Conservation (phyloP, 2,113 vertebrate genomes). For the Clarias gariepinus region DNA sequence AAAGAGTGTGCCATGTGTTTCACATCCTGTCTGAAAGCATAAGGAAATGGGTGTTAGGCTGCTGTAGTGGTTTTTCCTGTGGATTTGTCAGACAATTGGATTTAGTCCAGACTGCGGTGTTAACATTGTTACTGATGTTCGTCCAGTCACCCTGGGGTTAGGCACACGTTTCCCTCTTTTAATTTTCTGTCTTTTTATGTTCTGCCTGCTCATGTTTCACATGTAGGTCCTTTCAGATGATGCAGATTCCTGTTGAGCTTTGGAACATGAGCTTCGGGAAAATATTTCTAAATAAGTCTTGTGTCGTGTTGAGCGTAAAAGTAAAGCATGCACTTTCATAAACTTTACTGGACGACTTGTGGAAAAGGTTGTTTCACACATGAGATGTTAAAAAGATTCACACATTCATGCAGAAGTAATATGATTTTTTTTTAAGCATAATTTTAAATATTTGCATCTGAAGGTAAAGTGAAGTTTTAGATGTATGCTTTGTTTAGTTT, state of each 20-base stretch:
- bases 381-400: no score
- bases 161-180: neutral
- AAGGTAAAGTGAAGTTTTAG: no score
- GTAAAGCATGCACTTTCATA: neutral
- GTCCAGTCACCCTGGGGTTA: neutral
- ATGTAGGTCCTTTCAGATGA: neutral
- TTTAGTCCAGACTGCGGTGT: neutral
- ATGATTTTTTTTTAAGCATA: no score
- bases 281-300: no score
- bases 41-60: neutral
- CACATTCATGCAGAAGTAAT: no score
- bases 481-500: no score
- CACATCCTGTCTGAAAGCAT: neutral
- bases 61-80: neutral
- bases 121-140: neutral
- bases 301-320: no score
- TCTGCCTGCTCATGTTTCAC: neutral
- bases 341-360: neutral
- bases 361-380: neutral
- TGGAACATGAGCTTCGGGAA: no score
- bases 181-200: neutral
- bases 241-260: neutral
- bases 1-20: neutral
- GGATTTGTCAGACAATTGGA: neutral
- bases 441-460: no score